phyloP scores from a whole-genome alignment of 2,797 vertebrate species.

The Enteromius trimaculatus region DNA sequence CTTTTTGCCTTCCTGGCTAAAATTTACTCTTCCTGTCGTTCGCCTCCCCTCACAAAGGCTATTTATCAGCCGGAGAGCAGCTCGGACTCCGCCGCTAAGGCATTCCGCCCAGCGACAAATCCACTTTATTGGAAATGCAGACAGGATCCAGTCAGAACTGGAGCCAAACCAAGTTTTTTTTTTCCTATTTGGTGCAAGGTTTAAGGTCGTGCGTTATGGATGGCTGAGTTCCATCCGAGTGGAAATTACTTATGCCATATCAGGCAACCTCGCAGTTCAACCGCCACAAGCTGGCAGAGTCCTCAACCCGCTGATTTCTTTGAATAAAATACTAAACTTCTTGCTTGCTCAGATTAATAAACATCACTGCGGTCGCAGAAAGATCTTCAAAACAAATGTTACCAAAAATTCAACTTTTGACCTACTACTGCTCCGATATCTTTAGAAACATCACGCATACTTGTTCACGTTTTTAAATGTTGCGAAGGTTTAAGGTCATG shows the following conservation, averaged over 20 bases:
- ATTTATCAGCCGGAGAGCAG: slow-evolving; percentile 58
- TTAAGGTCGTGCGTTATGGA: slow-evolving; percentile 60
- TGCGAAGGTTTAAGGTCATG: slow-evolving; percentile 59
- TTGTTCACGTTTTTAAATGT: slow-evolving; percentile 14
- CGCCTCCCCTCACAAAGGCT: slow-evolving; percentile 60
- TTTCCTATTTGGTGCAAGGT: slow-evolving; percentile 13
- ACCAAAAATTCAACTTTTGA: not conserved
- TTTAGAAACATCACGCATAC: slow-evolving; percentile 5
- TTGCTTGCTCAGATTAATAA: slow-evolving; percentile 1
- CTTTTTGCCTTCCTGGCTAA: slow-evolving; percentile 51
- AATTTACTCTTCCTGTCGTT: slow-evolving; percentile 64
- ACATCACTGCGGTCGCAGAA: not conserved
- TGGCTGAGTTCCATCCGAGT: slow-evolving; percentile 62
- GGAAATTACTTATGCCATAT: slow-evolving; percentile 63
- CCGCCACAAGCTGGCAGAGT: slow-evolving; percentile 35
- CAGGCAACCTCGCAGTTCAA: slow-evolving; percentile 41
- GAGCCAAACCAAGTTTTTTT: slow-evolving; percentile 39
- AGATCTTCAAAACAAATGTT: not conserved
- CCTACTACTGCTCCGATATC: slow-evolving; percentile 1
- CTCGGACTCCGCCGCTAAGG: slow-evolving; percentile 46
- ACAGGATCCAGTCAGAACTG: slow-evolving; percentile 58
- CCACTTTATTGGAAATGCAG: slow-evolving; percentile 59
- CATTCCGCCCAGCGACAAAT: slow-evolving; percentile 60
- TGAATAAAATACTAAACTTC: slow-evolving; percentile 4
- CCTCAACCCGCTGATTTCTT: not conserved